A percentile compares a stretch with the other conserved stretches of the same genome.
These are phyloP conservation scores for Anthonomus grandis DNA, from an alignment of 1,140 invertebrate genomes.

Conservation along the genomic window DNA sequence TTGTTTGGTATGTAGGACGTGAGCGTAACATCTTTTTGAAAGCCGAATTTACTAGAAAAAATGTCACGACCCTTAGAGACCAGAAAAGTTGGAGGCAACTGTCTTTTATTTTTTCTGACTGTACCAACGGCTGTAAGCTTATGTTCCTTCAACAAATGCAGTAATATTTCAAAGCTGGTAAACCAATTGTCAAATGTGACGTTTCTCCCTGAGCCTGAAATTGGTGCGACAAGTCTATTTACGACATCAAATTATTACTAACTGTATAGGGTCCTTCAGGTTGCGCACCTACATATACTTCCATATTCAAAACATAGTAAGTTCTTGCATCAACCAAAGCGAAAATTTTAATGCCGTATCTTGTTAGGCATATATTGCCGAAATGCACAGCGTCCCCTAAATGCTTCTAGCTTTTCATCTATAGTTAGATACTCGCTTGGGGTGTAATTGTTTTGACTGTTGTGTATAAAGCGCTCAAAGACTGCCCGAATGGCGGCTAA, in stretches of 20 bases:
- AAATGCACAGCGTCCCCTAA: conserved; percentile 4
- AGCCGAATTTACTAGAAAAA: conserved; percentile 27
- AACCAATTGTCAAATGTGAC: conserved; percentile 48
- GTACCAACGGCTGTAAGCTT: conserved; percentile 40
- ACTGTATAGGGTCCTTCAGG: conserved; percentile 4
- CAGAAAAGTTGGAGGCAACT: conserved; percentile 37
- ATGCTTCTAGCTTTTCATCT: conserved; percentile 17
- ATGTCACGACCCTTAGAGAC: conserved; percentile 17
- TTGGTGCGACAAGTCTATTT: conserved; percentile 23
- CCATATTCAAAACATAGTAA: conserved; percentile 16
- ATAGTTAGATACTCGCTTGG: conserved; percentile 6
- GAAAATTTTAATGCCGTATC: conserved; percentile 25
- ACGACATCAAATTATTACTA: conserved; percentile 12
- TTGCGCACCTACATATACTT: conserved; percentile 17
- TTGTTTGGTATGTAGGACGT: conserved; percentile 43
- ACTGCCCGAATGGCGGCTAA: background rate
- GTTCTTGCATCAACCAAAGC: conserved; percentile 16
- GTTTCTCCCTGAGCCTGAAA: conserved; percentile 39
- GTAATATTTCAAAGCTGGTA: conserved; percentile 35
- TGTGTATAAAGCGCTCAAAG: conserved; percentile 4
- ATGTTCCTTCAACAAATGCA: conserved; percentile 28
- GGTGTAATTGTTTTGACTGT: background rate
- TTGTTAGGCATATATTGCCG: conserved; percentile 46
- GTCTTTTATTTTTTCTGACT: conserved; percentile 41
- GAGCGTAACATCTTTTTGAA: conserved; percentile 33